Base-by-base conservation (phyloP, 2,797 vertebrate genomes). In the Periophthalmus magnuspinnatus region DNA sequence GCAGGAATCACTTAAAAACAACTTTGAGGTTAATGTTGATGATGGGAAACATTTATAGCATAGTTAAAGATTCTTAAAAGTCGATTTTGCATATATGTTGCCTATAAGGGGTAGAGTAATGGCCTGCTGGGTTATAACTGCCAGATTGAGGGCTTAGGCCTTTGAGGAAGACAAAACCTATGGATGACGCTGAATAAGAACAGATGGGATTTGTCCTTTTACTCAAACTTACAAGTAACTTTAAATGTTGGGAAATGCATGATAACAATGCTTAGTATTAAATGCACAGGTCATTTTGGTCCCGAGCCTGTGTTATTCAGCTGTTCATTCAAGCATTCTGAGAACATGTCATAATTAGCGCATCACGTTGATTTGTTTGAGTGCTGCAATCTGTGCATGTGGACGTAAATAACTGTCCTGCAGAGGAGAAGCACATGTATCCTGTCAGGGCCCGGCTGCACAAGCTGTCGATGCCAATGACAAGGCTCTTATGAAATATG, bases 301-400 rank as follows among this genome's bases (percentile, higher is more conserved):
- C 11, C 11, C 2, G 2, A 52, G n/a, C 3, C 19, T 21, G 1
- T 14, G 22, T 9, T 45, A 60, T 36, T 66, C 70, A 63, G 54
- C 65, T 65, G 16, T 45, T 5, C n/a, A 65, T 36, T 50, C 21
- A 48, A 48, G 65, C 41, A 62, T 72, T 72, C 74, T 66, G 71
- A 71, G 68, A 71, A 66, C 61, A 66, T 55, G 65, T 75, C 78
- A 69, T 70, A 70, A 81, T 77, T 67, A 72, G 63, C 5, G 1
- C 63, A 67, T 73, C 75, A 71, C 66, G 75, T 69, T 82, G 75
- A 83, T 70, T 75, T 78, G 80, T 72, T 78, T 71, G 58, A 79
- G 86, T 73, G 67, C 81, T 85, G 80, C 77, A 87, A 69, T 85
- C 73, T 73, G 66, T 33, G 50, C 65, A 21, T 55, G 36, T 59